Percentiles rank a stretch among this genome's conserved stretches.
Conservation (phyloP, 1,140 invertebrate genomes). For the Varroa destructor region DNA sequence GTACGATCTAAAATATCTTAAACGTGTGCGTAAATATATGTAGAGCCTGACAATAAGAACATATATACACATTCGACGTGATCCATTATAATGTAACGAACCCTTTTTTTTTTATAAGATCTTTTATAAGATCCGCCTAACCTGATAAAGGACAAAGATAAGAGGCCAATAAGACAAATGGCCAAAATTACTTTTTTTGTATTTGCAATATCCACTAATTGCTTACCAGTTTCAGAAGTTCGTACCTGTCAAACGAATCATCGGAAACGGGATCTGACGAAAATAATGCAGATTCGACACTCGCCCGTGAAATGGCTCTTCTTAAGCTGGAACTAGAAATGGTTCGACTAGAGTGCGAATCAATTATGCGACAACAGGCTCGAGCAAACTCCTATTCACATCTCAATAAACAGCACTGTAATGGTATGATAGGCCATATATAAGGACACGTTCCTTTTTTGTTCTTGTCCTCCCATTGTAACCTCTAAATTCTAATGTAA, state of each 20-base stretch:
- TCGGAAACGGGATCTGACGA: constrained; percentile 20
- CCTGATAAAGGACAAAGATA: no score
- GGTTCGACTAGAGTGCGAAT: constrained; percentile 24
- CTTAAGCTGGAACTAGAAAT: constrained; percentile 16
- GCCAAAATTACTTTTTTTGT: background rate
- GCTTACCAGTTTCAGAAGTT: background rate
- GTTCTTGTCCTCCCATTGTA: no score
- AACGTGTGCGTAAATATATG: no score
- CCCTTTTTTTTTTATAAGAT: no score
- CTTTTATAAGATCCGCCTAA: background rate
- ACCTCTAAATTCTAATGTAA: no score
- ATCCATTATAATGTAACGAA: no score
- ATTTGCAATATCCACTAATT: background rate
- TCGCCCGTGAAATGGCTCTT: constrained; percentile 21
- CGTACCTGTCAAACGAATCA: constrained; percentile 22
- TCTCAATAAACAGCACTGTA: constrained; percentile 16
- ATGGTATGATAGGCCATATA: background rate
- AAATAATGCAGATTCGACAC: constrained; percentile 23
- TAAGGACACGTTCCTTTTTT: no score
- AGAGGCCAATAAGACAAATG: no score
- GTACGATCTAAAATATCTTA: no score
- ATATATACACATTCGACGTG: no score
- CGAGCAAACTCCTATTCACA: constrained; percentile 21
- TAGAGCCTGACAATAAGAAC: no score
- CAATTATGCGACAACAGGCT: constrained; percentile 25